phyloP scores from a whole-genome alignment of 2,888 invertebrate genomes.

The Thelaira solivaga region DNA sequence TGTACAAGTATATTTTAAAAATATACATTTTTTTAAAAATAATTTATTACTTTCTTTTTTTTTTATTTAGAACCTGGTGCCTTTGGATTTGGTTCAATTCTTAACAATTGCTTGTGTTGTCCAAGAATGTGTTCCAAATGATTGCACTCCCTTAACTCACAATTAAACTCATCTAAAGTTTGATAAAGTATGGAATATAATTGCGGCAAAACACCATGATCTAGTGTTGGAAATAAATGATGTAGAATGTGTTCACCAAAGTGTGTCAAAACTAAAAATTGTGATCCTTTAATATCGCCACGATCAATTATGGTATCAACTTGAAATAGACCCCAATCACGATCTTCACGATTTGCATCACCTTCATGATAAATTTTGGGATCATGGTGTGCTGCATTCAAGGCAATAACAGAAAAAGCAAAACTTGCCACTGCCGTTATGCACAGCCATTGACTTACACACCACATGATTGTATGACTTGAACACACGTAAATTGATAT shows the following conservation, averaged over 20 bases:
- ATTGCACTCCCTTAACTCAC: slow-evolving; percentile 76
- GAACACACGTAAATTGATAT: slow-evolving; percentile 76
- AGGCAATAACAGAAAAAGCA: slow-evolving; percentile 81
- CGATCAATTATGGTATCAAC: slow-evolving; percentile 86
- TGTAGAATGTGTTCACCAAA: slow-evolving; percentile 89
- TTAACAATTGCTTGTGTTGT: slow-evolving; percentile 81
- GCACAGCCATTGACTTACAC: slow-evolving; percentile 78
- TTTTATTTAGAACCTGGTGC: slow-evolving; percentile 68
- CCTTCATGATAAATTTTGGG: slow-evolving; percentile 88
- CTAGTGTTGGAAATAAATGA: slow-evolving; percentile 88
- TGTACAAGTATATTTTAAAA: no score
- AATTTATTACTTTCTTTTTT: neutral
- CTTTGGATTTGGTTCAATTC: slow-evolving; percentile 76
- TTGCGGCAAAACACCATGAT: slow-evolving; percentile 84
- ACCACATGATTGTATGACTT: slow-evolving; percentile 66
- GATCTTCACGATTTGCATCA: slow-evolving; percentile 79
- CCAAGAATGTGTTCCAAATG: slow-evolving; percentile 83
- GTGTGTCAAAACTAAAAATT: slow-evolving; percentile 83
- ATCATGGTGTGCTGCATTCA: slow-evolving; percentile 88
- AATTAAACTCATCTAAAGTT: slow-evolving; percentile 75
- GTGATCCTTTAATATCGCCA: slow-evolving; percentile 81
- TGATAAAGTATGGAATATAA: slow-evolving; percentile 80
- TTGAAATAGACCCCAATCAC: slow-evolving; percentile 89
- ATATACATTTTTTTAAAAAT: no score
- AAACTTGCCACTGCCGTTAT: slow-evolving; percentile 80